Evolutionary conservation across 2,888 invertebrate genomes (phyloP).

Genomic region (Steinernema carpocapsae): DNA sequence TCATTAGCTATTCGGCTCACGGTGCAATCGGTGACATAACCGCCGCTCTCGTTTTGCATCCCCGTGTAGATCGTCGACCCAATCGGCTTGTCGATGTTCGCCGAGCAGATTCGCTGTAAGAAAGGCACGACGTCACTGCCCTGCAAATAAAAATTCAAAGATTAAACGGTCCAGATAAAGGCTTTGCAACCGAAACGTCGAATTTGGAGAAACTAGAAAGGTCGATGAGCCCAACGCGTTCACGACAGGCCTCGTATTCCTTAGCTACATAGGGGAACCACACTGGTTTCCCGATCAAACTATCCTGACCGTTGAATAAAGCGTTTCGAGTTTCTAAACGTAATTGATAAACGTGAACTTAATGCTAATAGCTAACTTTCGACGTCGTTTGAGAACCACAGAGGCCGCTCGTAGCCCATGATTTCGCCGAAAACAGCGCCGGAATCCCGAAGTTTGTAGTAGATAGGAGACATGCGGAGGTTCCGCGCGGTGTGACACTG

Average conservation of each 20-base stretch:
- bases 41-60: conserved; percentile 92
- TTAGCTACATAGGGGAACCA: conserved; percentile 88
- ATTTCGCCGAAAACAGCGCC: conserved; percentile 95
- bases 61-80: conserved; percentile 95
- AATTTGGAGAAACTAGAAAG: conserved; percentile 97
- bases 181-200: conserved; percentile 83
- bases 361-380: neutral
- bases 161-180: too few relatives aligned
- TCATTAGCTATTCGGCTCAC: conserved; percentile 84
- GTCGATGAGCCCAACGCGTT: conserved; percentile 88
- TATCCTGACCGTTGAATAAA: conserved; percentile 35
- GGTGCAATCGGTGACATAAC: conserved; percentile 97
- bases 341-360: neutral
- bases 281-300: conserved; percentile 80
- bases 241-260: conserved; percentile 91
- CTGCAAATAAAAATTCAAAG: conserved; percentile 42
- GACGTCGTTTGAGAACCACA: conserved; percentile 76
- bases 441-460: conserved; percentile 84
- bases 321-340: conserved; percentile 33
- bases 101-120: conserved; percentile 90
- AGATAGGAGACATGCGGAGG: conserved; percentile 90
- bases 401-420: conserved; percentile 95
- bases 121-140: conserved; percentile 81
- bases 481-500: conserved; percentile 80
- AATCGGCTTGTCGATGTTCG: conserved; percentile 90